Evolutionary conservation across 2,797 vertebrate genomes (phyloP).

Genomic region (Eremophila alpestris): DNA sequence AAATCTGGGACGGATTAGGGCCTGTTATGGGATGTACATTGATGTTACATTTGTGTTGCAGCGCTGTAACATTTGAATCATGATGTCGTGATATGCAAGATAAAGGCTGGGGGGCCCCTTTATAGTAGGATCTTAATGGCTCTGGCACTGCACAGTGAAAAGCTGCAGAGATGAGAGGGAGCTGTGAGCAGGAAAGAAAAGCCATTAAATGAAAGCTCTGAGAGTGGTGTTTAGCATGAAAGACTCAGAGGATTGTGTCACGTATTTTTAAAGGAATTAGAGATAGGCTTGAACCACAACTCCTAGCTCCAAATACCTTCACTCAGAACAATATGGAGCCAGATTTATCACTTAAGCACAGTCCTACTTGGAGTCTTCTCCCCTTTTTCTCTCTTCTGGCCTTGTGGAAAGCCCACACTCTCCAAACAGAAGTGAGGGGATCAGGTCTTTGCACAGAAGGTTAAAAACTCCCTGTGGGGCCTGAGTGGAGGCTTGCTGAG

Average conservation of each 20-base stretch:
- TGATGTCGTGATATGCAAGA: conserved; percentile 55
- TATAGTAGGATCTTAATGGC: conserved; percentile 13
- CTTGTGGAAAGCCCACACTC: background rate
- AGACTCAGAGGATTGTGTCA: background rate
- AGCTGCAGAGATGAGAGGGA: conserved; percentile 49
- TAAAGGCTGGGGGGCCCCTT: conserved; percentile 51
- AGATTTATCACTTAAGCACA: background rate
- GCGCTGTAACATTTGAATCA: conserved; percentile 59
- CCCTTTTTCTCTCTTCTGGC: background rate
- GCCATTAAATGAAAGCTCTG: conserved; percentile 1
- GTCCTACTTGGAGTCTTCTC: background rate
- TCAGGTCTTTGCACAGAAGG: background rate
- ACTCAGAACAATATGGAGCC: background rate
- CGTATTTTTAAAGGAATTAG: conserved; percentile 3
- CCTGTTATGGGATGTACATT: conserved; percentile 66
- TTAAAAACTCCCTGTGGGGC: background rate
- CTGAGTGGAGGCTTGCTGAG: background rate
- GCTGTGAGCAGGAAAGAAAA: conserved; percentile 20
- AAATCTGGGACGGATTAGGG: conserved; percentile 66
- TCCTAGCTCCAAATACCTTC: background rate
- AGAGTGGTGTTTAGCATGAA: conserved; percentile 7
- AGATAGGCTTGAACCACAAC: background rate
- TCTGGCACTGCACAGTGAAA: conserved; percentile 39
- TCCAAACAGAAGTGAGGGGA: background rate
- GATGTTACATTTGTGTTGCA: conserved; percentile 71